Conservation (phyloP, 2,797 vertebrate genomes). For the Chanos chanos region DNA sequence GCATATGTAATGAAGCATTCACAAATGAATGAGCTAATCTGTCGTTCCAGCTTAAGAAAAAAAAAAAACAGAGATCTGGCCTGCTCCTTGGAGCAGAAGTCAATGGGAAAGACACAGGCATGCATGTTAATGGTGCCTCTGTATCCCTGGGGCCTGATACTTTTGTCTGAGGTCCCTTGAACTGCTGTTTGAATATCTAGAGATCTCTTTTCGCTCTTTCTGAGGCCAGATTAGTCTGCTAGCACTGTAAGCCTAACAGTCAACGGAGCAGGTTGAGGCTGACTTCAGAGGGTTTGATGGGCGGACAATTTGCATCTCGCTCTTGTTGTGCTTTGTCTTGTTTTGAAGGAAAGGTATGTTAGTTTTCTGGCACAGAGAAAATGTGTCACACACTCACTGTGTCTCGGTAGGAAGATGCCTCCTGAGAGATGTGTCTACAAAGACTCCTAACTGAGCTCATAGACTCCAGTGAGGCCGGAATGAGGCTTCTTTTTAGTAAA, state of each 20-base stretch:
- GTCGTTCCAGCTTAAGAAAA: conserved; percentile 48
- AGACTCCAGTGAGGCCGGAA: conserved; percentile 30
- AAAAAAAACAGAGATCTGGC: conserved; percentile 41
- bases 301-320: conserved; percentile 45
- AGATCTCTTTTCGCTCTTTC: conserved; percentile 41
- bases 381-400: conserved; percentile 40
- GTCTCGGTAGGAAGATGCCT: too few species aligned
- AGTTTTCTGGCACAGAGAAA: conserved; percentile 39
- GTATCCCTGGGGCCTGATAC: conserved; percentile 40
- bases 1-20: conserved; percentile 39
- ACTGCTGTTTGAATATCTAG: conserved; percentile 38
- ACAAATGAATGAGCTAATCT: conserved; percentile 51
- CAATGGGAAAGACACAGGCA: conserved; percentile 49
- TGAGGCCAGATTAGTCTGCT: conserved; percentile 27
- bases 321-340: conserved; percentile 37
- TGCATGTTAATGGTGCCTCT: conserved; percentile 50
- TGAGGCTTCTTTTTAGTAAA: conserved; percentile 37
- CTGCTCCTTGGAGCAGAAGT: conserved; percentile 50
- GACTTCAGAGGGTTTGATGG: conserved; percentile 36
- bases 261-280: conserved; percentile 35
- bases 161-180: conserved; percentile 42
- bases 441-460: conserved; percentile 25
- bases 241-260: conserved; percentile 37
- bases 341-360: conserved; percentile 44
- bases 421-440: conserved; percentile 38